Conservation (phyloP, 1,140 invertebrate species). For the Spodoptera frugiperda region DNA sequence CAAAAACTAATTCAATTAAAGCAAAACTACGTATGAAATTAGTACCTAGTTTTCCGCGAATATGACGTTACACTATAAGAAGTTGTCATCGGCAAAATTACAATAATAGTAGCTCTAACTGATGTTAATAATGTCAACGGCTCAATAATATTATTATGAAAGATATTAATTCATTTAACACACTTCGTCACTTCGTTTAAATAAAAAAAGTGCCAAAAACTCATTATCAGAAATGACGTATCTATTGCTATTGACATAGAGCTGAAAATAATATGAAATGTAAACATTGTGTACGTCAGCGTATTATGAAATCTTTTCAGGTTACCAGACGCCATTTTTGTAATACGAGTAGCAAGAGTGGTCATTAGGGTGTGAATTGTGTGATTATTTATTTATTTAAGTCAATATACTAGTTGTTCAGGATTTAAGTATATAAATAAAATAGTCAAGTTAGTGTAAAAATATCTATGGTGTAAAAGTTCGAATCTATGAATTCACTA, state of each 20-base stretch:
- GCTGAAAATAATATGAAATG: background rate
- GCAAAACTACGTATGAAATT: too few relatives aligned
- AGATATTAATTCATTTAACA: constrained; percentile 11
- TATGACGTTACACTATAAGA: background rate
- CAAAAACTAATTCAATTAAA: constrained; percentile 3
- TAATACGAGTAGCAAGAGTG: background rate
- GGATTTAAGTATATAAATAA: too few relatives aligned
- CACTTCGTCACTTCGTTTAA: background rate
- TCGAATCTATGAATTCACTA: too few relatives aligned
- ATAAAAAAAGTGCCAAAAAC: constrained; percentile 7
- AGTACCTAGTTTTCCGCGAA: background rate
- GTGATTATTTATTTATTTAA: too few relatives aligned
- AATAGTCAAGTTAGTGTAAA: too few relatives aligned
- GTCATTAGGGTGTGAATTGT: too few relatives aligned
- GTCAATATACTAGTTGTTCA: too few relatives aligned
- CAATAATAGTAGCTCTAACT: constrained; percentile 1
- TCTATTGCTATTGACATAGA: background rate
- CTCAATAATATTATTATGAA: constrained; percentile 1
- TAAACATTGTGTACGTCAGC: background rate
- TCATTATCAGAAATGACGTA: constrained; percentile 6
- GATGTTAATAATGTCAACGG: background rate
- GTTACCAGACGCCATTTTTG: background rate
- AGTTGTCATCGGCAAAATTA: background rate
- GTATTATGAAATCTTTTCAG: constrained; percentile 19
- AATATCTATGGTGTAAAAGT: too few relatives aligned